Conservation (phyloP, 2,888 invertebrate species). For the Spicauda simplicius region DNA sequence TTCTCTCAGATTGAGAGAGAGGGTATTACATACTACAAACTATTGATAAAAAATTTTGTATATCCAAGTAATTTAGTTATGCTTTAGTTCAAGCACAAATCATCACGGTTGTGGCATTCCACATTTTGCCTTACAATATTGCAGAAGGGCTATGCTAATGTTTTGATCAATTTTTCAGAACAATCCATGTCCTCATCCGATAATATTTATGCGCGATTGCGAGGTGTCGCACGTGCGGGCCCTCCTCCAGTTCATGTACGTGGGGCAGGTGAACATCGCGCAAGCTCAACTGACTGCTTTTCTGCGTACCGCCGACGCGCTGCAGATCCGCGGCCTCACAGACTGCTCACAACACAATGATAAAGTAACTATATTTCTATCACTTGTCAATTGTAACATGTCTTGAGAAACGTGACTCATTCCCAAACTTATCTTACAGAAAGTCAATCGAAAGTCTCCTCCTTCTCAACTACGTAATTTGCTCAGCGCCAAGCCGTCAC, state of each 20-base stretch:
- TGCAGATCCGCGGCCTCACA: conserved; percentile 91
- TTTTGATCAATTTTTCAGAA: conserved; percentile 83
- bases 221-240: conserved; percentile 91
- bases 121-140: neutral
- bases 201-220: conserved; percentile 94
- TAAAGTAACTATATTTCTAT: conserved; percentile 64
- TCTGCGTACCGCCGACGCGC: conserved; percentile 90
- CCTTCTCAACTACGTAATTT: conserved; percentile 84
- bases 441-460: conserved; percentile 81
- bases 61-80: neutral
- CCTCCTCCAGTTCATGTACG: conserved; percentile 93
- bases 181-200: conserved; percentile 93
- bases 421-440: conserved; percentile 60
- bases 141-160: neutral
- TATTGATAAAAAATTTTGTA: too few species aligned
- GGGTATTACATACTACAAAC: too few species aligned
- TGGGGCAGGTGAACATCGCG: conserved; percentile 93
- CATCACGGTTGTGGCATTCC: too few species aligned
- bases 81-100: too few species aligned
- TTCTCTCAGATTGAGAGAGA: too few species aligned
- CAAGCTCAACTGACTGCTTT: conserved; percentile 91
- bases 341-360: conserved; percentile 86
- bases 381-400: neutral
- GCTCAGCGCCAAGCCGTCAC: conserved; percentile 83
- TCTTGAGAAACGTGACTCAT: neutral